Conservation (phyloP, 30 jellyfish, hydroid and myxozoan species). For the Calvadosia cruxmelitensis region DNA sequence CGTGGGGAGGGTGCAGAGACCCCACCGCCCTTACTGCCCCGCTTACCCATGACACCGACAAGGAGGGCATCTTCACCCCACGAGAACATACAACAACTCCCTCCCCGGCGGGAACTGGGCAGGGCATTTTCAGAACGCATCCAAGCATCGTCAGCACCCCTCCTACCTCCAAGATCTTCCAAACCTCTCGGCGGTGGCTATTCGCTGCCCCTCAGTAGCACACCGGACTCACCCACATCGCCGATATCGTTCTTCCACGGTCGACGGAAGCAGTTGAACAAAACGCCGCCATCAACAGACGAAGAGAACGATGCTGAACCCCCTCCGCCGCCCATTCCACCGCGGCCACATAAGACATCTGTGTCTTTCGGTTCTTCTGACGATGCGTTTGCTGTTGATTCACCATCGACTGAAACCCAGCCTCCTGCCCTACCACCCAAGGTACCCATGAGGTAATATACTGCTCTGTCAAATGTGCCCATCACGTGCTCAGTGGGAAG, state of each 20-base stretch:
- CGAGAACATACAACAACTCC: neutral
- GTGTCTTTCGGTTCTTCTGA: conserved; percentile 13
- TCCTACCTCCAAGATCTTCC: conserved; percentile 57
- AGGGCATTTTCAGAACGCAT: neutral
- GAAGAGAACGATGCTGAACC: conserved; percentile 13
- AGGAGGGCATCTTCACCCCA: neutral
- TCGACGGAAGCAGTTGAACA: conserved; percentile 12
- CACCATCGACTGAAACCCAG: conserved; percentile 65
- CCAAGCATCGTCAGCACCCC: conserved; percentile 24
- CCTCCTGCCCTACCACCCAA: conserved; percentile 75
- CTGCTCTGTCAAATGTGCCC: too few relatives aligned
- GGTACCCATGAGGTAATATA: too few relatives aligned
- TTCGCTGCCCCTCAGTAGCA: conserved; percentile 7
- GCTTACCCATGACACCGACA: conserved; percentile 11
- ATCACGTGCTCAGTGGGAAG: too few relatives aligned
- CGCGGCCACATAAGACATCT: conserved; percentile 68
- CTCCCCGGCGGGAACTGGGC: conserved; percentile 1
- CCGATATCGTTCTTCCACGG: neutral
- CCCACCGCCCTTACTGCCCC: conserved; percentile 62
- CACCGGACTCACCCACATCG: conserved; percentile 12
- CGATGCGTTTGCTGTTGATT: conserved; percentile 25
- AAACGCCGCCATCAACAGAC: conserved; percentile 31
- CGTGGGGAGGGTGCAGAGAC: conserved; percentile 13
- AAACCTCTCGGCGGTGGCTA: conserved; percentile 14
- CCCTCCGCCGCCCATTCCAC: conserved; percentile 62